Conservation (phyloP, 1,140 invertebrate genomes). For the Chironomus tepperi region DNA sequence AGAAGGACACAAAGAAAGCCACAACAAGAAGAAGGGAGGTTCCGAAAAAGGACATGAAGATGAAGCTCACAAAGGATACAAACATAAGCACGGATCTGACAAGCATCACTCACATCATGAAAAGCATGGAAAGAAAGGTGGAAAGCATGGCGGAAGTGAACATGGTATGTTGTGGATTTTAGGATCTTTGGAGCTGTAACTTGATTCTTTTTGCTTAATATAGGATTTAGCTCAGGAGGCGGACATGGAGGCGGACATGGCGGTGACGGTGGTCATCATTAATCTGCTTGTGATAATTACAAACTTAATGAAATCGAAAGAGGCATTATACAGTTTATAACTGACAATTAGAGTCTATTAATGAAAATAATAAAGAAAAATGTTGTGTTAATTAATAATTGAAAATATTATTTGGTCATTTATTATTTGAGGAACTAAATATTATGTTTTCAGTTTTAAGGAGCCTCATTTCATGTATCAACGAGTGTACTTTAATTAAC, state of each 20-base stretch:
- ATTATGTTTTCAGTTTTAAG: too few species aligned
- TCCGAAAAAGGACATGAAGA: slow-evolving; percentile 62
- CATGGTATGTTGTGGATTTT: slow-evolving; percentile 38
- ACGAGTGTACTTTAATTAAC: too few species aligned
- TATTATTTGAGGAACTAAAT: too few species aligned
- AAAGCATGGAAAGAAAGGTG: slow-evolving; percentile 57
- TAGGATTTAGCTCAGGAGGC: slow-evolving; percentile 31
- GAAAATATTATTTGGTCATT: too few species aligned
- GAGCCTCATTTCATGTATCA: too few species aligned
- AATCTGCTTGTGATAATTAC: background rate
- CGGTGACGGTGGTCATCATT: slow-evolving; percentile 6
- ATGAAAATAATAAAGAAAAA: background rate
- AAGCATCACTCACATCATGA: slow-evolving; percentile 56
- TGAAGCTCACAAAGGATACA: slow-evolving; percentile 64
- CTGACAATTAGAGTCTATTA: background rate
- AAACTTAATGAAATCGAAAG: background rate
- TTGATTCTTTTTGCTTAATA: background rate
- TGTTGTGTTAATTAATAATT: background rate
- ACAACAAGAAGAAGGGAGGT: slow-evolving; percentile 39
- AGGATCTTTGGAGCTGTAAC: too few species aligned
- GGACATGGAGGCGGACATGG: slow-evolving; percentile 16
- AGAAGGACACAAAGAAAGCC: slow-evolving; percentile 46
- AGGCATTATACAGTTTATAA: background rate
- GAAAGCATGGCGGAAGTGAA: slow-evolving; percentile 51
- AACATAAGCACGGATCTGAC: slow-evolving; percentile 58